These are phyloP conservation scores for Troilus luridus DNA, from an alignment of 2,888 invertebrate genomes.

Conservation along the genomic window DNA sequence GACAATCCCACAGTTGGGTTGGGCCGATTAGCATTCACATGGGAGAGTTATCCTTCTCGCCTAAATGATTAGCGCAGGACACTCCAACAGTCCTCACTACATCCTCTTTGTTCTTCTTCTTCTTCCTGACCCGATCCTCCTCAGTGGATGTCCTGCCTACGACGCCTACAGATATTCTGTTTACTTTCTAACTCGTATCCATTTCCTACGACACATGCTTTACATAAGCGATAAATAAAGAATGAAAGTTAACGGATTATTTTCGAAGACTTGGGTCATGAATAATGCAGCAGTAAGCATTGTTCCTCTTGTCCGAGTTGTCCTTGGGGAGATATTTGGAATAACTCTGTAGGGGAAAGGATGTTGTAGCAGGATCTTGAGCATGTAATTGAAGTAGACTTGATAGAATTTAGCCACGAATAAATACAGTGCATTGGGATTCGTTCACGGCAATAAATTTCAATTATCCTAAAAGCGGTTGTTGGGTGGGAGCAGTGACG, in stretches of 20 bases:
- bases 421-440: too few species aligned
- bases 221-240: constrained; percentile 1
- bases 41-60: too few species aligned
- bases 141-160: not conserved
- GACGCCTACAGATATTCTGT: not conserved
- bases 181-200: not conserved
- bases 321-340: not conserved
- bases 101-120: not conserved
- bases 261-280: not conserved
- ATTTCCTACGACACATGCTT: not conserved
- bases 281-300: not conserved
- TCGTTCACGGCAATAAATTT: too few species aligned
- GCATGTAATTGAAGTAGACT: too few species aligned
- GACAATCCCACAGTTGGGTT: not conserved
- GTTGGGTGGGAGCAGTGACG: too few species aligned
- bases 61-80: not conserved
- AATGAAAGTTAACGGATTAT: not conserved
- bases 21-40: not conserved
- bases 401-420: too few species aligned
- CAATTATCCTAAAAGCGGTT: too few species aligned
- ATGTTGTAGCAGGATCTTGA: not conserved
- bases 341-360: not conserved
- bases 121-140: not conserved
- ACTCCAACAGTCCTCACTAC: too few species aligned
- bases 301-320: not conserved